phyloP scores from a whole-genome alignment of 2,797 vertebrate species.

The Neosilurus hyrtlii region DNA sequence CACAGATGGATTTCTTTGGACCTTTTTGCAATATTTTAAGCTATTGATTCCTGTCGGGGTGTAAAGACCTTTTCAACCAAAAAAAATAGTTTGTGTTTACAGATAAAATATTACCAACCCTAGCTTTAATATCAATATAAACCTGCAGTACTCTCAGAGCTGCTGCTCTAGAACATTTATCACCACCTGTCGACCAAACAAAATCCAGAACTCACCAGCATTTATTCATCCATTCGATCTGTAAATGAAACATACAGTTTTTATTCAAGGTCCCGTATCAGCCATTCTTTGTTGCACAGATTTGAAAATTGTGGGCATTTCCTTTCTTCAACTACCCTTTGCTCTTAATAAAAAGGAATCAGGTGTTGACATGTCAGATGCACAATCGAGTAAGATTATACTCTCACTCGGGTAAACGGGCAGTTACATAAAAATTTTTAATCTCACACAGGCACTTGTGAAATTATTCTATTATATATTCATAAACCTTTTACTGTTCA shows the following conservation, averaged over 20 bases:
- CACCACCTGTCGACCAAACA: not conserved
- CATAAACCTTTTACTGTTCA: not conserved
- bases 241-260: not conserved
- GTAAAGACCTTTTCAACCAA: too few relatives aligned
- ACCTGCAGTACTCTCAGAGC: not conserved
- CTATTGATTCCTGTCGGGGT: too few relatives aligned
- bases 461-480: conserved; percentile 7
- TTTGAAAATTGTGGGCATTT: conserved; percentile 10
- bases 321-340: not conserved
- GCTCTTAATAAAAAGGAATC: not conserved
- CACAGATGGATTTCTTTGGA: too few relatives aligned
- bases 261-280: conserved; percentile 7
- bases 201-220: not conserved
- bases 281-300: conserved; percentile 11
- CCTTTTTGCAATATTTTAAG: too few relatives aligned
- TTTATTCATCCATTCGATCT: not conserved
- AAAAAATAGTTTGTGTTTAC: too few relatives aligned
- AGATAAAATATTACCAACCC: too few relatives aligned
- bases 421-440: not conserved
- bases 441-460: not conserved
- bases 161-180: not conserved
- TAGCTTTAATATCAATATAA: not conserved
- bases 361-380: conserved; percentile 2
- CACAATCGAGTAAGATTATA: conserved; percentile 14
- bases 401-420: conserved; percentile 7